A percentile compares a stretch with the other conserved stretches of the same genome.
These are phyloP conservation scores for Cotesia vestalis DNA, from an alignment of 1,140 invertebrate genomes.

Conservation along the genomic window DNA sequence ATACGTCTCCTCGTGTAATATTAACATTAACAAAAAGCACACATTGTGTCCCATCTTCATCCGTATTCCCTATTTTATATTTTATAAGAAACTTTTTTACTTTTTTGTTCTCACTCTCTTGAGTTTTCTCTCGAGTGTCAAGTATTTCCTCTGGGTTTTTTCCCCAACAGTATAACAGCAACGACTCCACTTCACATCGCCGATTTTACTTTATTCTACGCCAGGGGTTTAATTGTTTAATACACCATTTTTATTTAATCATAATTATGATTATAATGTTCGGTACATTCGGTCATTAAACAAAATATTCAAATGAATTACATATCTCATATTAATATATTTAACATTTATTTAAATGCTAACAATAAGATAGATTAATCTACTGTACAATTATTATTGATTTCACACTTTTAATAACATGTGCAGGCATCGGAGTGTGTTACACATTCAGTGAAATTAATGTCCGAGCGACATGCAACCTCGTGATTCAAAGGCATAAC, in stretches of 20 bases:
- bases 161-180: too few relatives aligned
- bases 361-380: constrained; percentile 10
- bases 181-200: too few relatives aligned
- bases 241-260: too few relatives aligned
- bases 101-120: not conserved
- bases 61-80: constrained; percentile 2
- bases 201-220: too few relatives aligned
- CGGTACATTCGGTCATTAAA: too few relatives aligned
- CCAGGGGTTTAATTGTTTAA: too few relatives aligned
- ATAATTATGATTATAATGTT: too few relatives aligned
- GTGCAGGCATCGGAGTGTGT: constrained; percentile 26
- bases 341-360: too few relatives aligned
- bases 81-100: constrained; percentile 12
- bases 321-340: too few relatives aligned
- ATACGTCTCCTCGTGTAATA: not conserved
- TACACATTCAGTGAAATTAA: constrained; percentile 46
- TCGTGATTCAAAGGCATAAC: constrained; percentile 52
- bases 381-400: constrained; percentile 44
- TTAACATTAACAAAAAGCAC: constrained; percentile 5
- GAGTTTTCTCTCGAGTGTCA: not conserved
- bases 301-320: too few relatives aligned
- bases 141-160: too few relatives aligned
- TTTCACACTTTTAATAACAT: constrained; percentile 47
- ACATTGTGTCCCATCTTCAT: not conserved
- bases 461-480: constrained; percentile 48